These are phyloP conservation scores for Trachelipus rathkii DNA, from an alignment of 1,140 invertebrate species.

Conservation along the genomic window DNA sequence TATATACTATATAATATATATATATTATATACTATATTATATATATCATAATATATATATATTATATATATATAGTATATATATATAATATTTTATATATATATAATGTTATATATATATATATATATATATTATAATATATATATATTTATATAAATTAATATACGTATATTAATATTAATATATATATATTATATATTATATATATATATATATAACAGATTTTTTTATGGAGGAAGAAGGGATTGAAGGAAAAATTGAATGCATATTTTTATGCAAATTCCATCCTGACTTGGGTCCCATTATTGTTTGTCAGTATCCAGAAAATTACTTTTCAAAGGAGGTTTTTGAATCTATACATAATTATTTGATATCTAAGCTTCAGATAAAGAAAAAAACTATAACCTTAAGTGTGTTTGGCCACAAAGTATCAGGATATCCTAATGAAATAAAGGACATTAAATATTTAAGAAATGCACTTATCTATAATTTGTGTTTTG, in stretches of 20 bases:
- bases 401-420: constrained; percentile 79
- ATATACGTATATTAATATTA: no score
- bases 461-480: constrained; percentile 91
- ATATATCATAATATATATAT: no score
- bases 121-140: no score
- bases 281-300: constrained; percentile 45
- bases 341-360: constrained; percentile 89
- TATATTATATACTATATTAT: no score
- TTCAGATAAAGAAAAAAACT: constrained; percentile 78
- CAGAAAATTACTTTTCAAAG: constrained; percentile 78
- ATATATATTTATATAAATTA: no score
- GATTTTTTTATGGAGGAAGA: background rate
- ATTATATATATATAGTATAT: no score
- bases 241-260: constrained; percentile 37
- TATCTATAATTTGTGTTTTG: constrained; percentile 93
- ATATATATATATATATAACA: no score
- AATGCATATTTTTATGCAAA: constrained; percentile 45
- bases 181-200: no score
- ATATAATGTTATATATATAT: no score
- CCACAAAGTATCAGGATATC: constrained; percentile 88
- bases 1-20: no score
- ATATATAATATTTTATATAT: no score
- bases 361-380: constrained; percentile 92
- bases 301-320: constrained; percentile 46
- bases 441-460: constrained; percentile 79